Percentiles rank a stretch among this genome's conserved stretches.
Evolutionary conservation across 2,888 invertebrate species (phyloP).

Genomic region (Microctonus aethiopoides): DNA sequence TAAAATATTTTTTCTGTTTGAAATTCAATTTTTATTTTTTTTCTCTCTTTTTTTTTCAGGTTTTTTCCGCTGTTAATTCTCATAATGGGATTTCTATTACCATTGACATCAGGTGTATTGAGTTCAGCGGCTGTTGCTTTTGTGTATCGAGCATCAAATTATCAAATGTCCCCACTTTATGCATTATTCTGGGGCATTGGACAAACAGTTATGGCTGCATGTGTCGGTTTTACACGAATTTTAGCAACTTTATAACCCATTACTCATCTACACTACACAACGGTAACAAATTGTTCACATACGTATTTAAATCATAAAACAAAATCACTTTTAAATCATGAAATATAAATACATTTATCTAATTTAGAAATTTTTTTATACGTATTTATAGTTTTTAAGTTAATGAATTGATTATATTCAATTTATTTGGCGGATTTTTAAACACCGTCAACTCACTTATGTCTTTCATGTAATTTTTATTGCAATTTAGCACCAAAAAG

Average conservation of each 20-base stretch:
- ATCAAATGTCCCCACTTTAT: conserved; percentile 90
- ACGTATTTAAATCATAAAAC: neutral
- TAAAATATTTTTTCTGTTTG: no score
- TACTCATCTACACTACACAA: neutral
- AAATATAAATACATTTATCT: neutral
- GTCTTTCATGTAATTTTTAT: conserved; percentile 26
- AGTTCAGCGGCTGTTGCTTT: conserved; percentile 94
- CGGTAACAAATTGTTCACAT: neutral
- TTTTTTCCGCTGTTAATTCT: conserved; percentile 91
- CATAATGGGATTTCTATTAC: conserved; percentile 89
- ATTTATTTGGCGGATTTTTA: neutral
- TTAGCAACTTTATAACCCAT: conserved; percentile 84
- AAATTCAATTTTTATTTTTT: no score
- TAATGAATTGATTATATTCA: neutral
- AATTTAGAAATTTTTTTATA: neutral
- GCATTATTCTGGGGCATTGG: conserved; percentile 96
- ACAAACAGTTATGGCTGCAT: conserved; percentile 88
- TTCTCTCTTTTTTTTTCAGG: conserved; percentile 68
- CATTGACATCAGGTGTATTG: conserved; percentile 87
- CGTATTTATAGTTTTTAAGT: neutral
- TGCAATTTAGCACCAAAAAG: neutral
- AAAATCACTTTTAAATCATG: neutral
- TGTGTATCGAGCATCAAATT: conserved; percentile 89
- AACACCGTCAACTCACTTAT: conserved; percentile 24
- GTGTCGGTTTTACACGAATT: conserved; percentile 92